Base-by-base conservation (phyloP, 92 coral and sea anemone species). In the Porites evermanni region DNA sequence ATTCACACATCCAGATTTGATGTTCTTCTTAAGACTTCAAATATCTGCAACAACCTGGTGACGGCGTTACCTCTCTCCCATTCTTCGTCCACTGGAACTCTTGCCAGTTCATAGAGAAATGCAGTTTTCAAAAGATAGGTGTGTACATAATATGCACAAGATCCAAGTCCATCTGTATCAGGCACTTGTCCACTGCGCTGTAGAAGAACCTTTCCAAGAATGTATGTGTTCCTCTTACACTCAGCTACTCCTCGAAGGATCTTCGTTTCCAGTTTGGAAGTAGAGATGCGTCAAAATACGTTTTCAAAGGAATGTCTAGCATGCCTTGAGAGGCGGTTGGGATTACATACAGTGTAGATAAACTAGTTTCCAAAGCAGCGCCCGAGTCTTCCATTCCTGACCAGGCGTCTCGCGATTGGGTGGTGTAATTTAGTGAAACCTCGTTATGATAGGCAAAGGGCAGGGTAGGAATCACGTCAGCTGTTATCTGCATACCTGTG, bases 401-500 rank as follows among this genome's bases (percentile, higher is more conserved):
- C 11, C 44, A 44, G 53, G 44, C 56, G 7, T 79, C 53, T 50
- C 73, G 50, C 1, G 83, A 79, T 21, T 75, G 29, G n/a, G 50
- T 63, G n/a, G 81, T 84, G 20, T 52, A 72, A 58, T 74, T 65
- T 32, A 84, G 3, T 29, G 11, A n/a, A 84, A 21, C 59, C 19
- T 75, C 66, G 81, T 84, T 64, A 18, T 74, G 77, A 74, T 58
- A 29, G 63, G 29, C 80, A 56, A 84, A 84, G 21, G 88, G 88
- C 64, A 84, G 52, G 18, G 88, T 84, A 29, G 88, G 88, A 53
- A 84, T 74, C 20, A 84, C 63, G 70, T 84, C 88, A 17, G 72
- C 88, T 53, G 88, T 56, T 56, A 84, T 84, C 29, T 61, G 63
- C 88, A 84, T 38, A 17, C 88, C 88, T 71, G 78, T 84, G 88